Evolutionary conservation across 1,140 invertebrate genomes (phyloP).

Genomic region (Pseudomyrmex cubaensis): DNA sequence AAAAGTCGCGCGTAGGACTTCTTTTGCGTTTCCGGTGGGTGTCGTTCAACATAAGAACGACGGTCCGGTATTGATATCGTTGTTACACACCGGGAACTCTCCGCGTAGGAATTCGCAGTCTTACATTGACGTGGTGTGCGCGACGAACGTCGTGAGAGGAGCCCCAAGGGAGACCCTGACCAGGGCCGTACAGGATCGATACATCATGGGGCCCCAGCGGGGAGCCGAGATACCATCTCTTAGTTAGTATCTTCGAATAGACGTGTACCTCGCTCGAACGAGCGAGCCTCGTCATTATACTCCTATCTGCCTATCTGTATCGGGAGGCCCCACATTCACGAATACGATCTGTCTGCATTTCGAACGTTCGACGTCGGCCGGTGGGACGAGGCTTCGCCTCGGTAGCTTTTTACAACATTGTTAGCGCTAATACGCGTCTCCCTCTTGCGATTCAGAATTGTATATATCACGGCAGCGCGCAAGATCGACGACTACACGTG

Average conservation of each 20-base stretch:
- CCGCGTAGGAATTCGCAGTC: conserved; percentile 72
- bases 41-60: conserved; percentile 55
- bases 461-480: neutral
- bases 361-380: conserved; percentile 3
- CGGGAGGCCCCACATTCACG: conserved; percentile 73
- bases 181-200: conserved; percentile 83
- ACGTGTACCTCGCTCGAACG: conserved; percentile 70
- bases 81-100: conserved; percentile 67
- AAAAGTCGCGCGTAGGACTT: no score
- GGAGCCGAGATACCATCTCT: conserved; percentile 80
- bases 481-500: no score
- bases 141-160: conserved; percentile 63
- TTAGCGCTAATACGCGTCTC: conserved; percentile 37
- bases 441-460: neutral
- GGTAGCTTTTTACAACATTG: conserved; percentile 52
- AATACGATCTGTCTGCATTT: conserved; percentile 54
- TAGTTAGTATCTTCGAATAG: conserved; percentile 78
- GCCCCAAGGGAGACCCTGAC: conserved; percentile 38
- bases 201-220: conserved; percentile 81
- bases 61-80: conserved; percentile 66
- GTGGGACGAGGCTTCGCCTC: conserved; percentile 29
- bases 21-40: conserved; percentile 1
- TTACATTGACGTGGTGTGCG: conserved; percentile 65
- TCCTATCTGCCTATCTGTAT: conserved; percentile 78
- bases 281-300: conserved; percentile 78